Base-by-base conservation (phyloP, 2,888 invertebrate species). In the Mythimna ferrago region DNA sequence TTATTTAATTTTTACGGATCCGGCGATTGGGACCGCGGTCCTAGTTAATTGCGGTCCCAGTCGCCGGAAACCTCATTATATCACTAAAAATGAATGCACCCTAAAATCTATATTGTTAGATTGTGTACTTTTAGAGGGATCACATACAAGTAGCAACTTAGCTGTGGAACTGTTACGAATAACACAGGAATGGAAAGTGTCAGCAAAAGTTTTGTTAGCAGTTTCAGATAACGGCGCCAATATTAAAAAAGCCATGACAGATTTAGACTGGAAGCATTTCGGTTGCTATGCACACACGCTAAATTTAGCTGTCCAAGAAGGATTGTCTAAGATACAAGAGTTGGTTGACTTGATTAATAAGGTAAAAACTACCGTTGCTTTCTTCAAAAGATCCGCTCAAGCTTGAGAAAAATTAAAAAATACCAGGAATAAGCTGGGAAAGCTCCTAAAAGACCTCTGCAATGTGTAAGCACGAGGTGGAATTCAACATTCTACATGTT, bases 321-420 rank as follows among this genome's bases (percentile, higher is more conserved):
- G 38, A 9, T 38, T 38, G 38, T 38, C 9, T 38, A 9, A 7
- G 38, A 38, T 9, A 38, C 7, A 38, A 0, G 38, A 38, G 9
- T 38, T 38, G 9, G 9, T 38, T 9, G 9, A 38, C 9, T 38
- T 38, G 9, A 9, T 38, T 38, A 9, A 9, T 38, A 38, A 38
- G 9, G 38, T 38, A 9, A 38, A 38, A 38, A 38, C 38, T 38
- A 38, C 38, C 9, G 38, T 38, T 9, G 38, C 38, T 41, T 56
- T 41, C 26, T 57, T 66, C 54, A 41, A 66, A 66, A 16, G 26
- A 26, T 66, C 66, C 19, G 26, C 26, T 19, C 66, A 56, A 26
- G 66, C 66, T 32, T 66, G 66, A 57, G 56, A 66, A 11, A 66
- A 57, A 6, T 44, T 44, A 57, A 57, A 57, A 66, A 19, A n/a